Evolutionary conservation across 2,797 vertebrate genomes (phyloP).

Genomic region (Tragelaphus eurycerus): DNA sequence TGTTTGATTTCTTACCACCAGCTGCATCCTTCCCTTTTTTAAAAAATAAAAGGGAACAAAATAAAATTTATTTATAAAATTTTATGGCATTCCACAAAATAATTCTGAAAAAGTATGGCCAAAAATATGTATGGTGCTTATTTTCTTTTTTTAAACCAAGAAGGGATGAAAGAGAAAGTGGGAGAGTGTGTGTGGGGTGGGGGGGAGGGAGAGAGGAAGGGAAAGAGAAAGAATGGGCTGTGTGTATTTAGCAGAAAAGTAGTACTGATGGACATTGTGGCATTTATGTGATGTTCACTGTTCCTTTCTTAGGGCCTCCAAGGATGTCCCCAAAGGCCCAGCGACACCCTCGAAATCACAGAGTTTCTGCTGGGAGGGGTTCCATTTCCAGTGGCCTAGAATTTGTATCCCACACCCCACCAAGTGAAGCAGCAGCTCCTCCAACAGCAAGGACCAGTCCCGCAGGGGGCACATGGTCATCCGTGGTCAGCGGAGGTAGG

Average conservation of each 20-base stretch:
- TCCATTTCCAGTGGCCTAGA: conserved; percentile 92
- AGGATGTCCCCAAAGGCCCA: conserved; percentile 99
- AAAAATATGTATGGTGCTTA: background rate
- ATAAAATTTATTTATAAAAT: background rate
- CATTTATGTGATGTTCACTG: conserved; percentile 73
- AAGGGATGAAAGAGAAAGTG: background rate
- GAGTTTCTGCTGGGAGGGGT: conserved; percentile 93
- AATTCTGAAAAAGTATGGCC: background rate
- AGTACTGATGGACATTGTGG: background rate
- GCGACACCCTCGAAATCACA: conserved; percentile 95
- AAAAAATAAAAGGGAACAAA: conserved; percentile 32
- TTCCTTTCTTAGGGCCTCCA: conserved; percentile 91
- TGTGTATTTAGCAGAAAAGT: background rate
- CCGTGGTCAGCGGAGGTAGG: conserved; percentile 98
- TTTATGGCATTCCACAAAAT: conserved; percentile 11
- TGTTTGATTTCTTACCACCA: conserved; percentile 42
- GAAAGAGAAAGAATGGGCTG: background rate
- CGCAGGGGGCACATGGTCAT: conserved; percentile 98
- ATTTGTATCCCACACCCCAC: conserved; percentile 92
- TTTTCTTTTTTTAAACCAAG: conserved; percentile 2
- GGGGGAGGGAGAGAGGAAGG: background rate
- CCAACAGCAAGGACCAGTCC: conserved; percentile 92
- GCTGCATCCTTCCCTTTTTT: conserved; percentile 32
- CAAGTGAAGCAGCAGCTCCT: conserved; percentile 90
- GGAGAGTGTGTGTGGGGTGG: background rate